Base-by-base conservation (phyloP, 2,888 invertebrate genomes). In the Amphipoea lucens region DNA sequence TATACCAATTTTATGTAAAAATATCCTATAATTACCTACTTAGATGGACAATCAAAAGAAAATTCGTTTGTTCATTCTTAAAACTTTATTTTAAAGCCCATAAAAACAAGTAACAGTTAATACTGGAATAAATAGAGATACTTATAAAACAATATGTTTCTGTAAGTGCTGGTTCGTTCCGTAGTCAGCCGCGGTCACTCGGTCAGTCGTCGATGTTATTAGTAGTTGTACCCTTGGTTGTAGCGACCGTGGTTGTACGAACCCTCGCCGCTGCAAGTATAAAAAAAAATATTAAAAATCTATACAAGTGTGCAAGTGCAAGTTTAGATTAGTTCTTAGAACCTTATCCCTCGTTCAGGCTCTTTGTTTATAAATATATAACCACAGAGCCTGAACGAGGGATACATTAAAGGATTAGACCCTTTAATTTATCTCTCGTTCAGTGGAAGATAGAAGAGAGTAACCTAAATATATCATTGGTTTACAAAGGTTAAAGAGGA, bases 191-290 rank as follows among this genome's bases (percentile, higher is more conserved):
- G 78, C 75, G 54, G 78, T 89, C 85, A 75, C 72, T 75, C 76
- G 57, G 76, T 89, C 84, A 76, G 78, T 87, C 63, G 65, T 81
- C 42, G 60, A 20, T 20, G 29, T 45, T 71, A 67, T 90, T 79
- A 93, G 87, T 92, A 94, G 83, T 91, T 91, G 88, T 94, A 94
- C 5, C 93, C 91, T 73, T 91, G 90, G 88, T 93, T 90, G 88
- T 93, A 91, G 54, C 86, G 86, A 7, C 92, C 89, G 83, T 81
- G 81, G 69, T 93, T 89, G 92, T 94, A 94, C 4, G 92, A 87
- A 14, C 93, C 94, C 17, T 93, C 93, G 4, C 91, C 93, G 20
- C 94, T 94, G 91, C 69, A 91, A 91, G 86, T 72, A 70, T 77
- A 78, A 74, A 54, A 74, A 74, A 75, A 74, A 75, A 54, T 23